A percentile compares a stretch with the other conserved stretches of the same genome.
phyloP scores from a whole-genome alignment of 2,888 invertebrate species.

The Hyles lineata region DNA sequence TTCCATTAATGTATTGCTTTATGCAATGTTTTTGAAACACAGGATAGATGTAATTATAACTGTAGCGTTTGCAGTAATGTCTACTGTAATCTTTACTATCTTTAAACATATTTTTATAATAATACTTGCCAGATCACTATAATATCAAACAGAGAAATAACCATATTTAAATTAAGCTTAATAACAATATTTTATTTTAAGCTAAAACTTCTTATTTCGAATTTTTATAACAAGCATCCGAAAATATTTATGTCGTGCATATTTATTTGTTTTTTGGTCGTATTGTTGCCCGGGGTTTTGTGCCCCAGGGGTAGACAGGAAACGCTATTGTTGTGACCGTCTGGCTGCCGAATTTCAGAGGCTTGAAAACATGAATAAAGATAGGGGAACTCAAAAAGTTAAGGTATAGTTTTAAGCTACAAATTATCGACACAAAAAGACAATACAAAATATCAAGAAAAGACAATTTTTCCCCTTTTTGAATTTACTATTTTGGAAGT shows the following conservation, averaged over 20 bases:
- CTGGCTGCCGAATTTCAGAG: not conserved
- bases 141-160: too few relatives aligned
- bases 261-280: not conserved
- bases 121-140: too few relatives aligned
- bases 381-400: not conserved
- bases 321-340: constrained; percentile 2
- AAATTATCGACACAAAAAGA: not conserved
- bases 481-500: too few relatives aligned
- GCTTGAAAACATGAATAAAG: not conserved
- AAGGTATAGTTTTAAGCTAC: not conserved
- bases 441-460: too few relatives aligned
- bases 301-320: not conserved
- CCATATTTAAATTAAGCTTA: too few relatives aligned
- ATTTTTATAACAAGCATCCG: not conserved
- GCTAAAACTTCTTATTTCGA: not conserved
- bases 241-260: not conserved
- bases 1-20: constrained; percentile 1
- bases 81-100: too few relatives aligned
- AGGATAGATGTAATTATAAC: not conserved
- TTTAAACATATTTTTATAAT: too few relatives aligned
- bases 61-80: not conserved
- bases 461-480: too few relatives aligned
- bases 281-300: not conserved
- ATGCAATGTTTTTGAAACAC: not conserved
- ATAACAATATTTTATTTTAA: too few relatives aligned